phyloP scores from a whole-genome alignment of 2,888 invertebrate species.

The Hirtodrosophila confusa region DNA sequence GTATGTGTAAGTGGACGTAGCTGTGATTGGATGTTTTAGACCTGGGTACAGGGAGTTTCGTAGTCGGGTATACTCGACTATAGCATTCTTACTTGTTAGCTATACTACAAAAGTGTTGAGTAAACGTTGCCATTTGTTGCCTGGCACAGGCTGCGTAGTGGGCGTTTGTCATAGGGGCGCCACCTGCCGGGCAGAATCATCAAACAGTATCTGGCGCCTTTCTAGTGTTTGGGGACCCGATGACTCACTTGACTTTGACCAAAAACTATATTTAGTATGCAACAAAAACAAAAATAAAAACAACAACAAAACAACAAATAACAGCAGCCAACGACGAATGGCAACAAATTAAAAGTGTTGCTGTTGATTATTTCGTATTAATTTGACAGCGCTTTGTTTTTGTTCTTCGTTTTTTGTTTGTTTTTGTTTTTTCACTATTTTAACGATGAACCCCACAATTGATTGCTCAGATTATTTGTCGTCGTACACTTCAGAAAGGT shows the following conservation, averaged over 20 bases:
- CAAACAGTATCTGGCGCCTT: conserved; percentile 44
- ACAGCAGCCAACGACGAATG: conserved; percentile 30
- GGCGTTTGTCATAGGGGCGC: conserved; percentile 62
- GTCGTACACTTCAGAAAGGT: conserved; percentile 32
- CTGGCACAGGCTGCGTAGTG: conserved; percentile 25
- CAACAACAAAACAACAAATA: conserved; percentile 23
- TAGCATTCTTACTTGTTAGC: no score
- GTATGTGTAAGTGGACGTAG: no score
- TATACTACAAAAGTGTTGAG: conserved; percentile 58
- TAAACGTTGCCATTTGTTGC: conserved; percentile 66
- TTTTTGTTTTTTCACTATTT: conserved; percentile 6
- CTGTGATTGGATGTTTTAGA: no score
- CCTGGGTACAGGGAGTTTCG: no score
- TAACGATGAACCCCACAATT: conserved; percentile 13
- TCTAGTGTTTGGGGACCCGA: conserved; percentile 28
- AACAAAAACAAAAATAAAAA: conserved; percentile 46
- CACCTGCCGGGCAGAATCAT: conserved; percentile 55
- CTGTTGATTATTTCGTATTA: conserved; percentile 47
- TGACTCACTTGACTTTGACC: conserved; percentile 77
- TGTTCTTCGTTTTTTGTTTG: conserved; percentile 1
- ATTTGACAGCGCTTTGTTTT: conserved; percentile 41
- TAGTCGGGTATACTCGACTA: no score
- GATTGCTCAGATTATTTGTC: conserved; percentile 36
- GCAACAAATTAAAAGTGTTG: conserved; percentile 63
- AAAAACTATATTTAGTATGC: conserved; percentile 74